Evolutionary conservation across 2,888 invertebrate species (phyloP), one percentile per base, ranked within the genome.

Genomic region (Plebejus melissa): DNA sequence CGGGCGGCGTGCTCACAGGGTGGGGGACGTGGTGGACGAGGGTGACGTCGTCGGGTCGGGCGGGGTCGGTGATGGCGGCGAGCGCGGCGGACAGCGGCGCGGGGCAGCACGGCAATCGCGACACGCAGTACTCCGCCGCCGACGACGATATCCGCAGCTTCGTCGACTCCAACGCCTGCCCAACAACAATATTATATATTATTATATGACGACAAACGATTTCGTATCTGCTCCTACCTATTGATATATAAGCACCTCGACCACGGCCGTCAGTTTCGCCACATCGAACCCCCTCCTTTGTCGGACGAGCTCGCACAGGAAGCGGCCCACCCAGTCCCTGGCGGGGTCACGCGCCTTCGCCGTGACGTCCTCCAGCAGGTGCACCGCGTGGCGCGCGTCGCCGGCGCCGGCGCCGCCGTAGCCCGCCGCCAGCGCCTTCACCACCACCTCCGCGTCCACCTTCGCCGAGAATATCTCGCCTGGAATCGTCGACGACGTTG

Each of bases 241-340:
- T 4, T 54, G 54, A 54, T 54, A 16, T 54, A 54, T 54, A 54
- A 13, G 81, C 79, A 94, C 95, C 82, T 90, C 87, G 4, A 94
- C 77, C 72, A 95, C 82, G 57, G 86, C 87, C 2, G 87, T 76
- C 46, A 95, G 80, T 58, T 94, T 86, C 0, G 81, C 77, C 1
- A 91, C 77, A 81, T 94, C 94, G 9, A 86, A 85, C 7, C 87
- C 88, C 0, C 88, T 81, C 77, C 89, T 93, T 70, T 90, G 86
- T 3, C 87, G 85, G 77, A 94, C 87, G 77, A 94, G 88, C 5
- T 88, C 85, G 74, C 94, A 87, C 3, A 96, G 82, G 78, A 95
- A 94, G 75, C 94, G 85, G 0, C 95, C 95, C 0, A 94, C 85
- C 88, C 95, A 94, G 81, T 95, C 95, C 60, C 92, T 91, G 38